These are phyloP conservation scores for Dufourea novaeangliae DNA, from an alignment of 1,140 invertebrate species.

Conservation along the genomic window DNA sequence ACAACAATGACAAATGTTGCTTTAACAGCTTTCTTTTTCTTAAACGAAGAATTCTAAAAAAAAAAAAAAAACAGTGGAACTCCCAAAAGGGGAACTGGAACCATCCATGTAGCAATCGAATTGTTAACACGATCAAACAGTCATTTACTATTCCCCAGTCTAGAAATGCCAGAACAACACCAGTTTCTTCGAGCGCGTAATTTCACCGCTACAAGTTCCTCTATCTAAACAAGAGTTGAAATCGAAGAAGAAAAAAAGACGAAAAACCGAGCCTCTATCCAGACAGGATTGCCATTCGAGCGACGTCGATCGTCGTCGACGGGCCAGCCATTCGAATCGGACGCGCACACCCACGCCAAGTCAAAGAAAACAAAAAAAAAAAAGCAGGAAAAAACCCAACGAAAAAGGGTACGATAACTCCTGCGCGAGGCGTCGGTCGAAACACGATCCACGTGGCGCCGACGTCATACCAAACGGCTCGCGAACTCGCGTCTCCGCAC, in stretches of 20 bases:
- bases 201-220: no score
- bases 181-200: no score
- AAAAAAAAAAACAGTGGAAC: no score
- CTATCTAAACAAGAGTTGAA: not conserved
- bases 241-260: not conserved
- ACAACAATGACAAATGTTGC: no score
- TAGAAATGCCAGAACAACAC: no score
- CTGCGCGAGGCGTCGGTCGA: conserved; percentile 38
- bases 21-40: no score
- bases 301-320: not conserved
- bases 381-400: not conserved
- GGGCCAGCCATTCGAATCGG: conserved; percentile 1
- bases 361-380: not conserved
- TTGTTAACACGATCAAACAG: no score
- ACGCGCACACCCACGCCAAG: not conserved
- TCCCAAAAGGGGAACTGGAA: no score
- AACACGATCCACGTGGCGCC: conserved; percentile 63
- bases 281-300: not conserved
- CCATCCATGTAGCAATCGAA: no score
- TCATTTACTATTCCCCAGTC: no score
- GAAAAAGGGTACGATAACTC: conserved; percentile 51
- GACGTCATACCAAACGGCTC: conserved; percentile 50
- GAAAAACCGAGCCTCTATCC: not conserved
- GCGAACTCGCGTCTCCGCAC: conserved; percentile 25
- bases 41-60: no score